Evolutionary conservation across 2,888 invertebrate genomes (phyloP), one percentile per base, ranked within the genome.

Genomic region (Ormyrus labotus): DNA sequence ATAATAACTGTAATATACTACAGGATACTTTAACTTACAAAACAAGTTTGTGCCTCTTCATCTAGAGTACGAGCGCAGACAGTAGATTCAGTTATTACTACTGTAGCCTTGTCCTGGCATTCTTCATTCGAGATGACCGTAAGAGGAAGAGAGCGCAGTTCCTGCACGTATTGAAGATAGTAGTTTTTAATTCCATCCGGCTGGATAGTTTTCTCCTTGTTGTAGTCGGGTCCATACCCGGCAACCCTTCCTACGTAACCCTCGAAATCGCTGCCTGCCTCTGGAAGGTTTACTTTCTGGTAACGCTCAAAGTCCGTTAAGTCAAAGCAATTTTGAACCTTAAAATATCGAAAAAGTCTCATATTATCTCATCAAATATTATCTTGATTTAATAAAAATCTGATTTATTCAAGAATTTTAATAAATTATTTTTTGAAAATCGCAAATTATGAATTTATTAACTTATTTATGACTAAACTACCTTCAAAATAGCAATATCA

Each of bases 401-500:
- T 3, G 2, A 34, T 34, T 34, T 3, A 34, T 34, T 34, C 34
- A 34, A 34, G 34, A 2, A 34, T 34, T 34, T 34, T 2, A 34
- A 34, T 34, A 34, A 34, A 34, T 34, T 1, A 34, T 34, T 34
- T 34, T 34, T 34, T 34, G 34, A 34, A 34, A 34, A 34, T 34
- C 34, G 3, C 34, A 34, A 34, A 34, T 34, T 34, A 34, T 34
- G 34, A 34, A 34, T 34, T 34, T 34, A 34, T 34, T 2, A 34
- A 34, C 34, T 34, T 34, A 34, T 34, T 34, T 34, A 34, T 34
- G 34, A 34, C 34, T 34, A 34, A 47, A 8, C 13, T 13, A 78
- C 78, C 67, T 78, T 78, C 1, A 78, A 10, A 47, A 78, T 19
- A 9, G 72, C 72, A 7, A 78, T 72, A 11, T 78, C 72, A 19